Conservation (phyloP, 37 sponge, comb jelly and placozoan genomes). For the Ianthella basta region DNA sequence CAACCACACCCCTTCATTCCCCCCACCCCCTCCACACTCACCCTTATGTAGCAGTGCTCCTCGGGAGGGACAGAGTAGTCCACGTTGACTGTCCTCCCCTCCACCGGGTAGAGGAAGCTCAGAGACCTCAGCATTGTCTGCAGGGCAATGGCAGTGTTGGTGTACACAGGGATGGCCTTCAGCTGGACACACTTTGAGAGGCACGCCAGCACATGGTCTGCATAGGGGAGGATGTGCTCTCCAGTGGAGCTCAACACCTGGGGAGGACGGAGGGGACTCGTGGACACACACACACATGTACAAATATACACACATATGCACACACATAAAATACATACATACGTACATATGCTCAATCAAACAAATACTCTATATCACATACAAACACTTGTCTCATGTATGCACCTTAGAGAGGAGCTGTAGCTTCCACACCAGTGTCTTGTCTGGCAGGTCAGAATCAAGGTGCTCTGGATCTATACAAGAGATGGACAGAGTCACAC, state of each 20-base stretch:
- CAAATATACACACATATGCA: too few relatives aligned
- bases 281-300: neutral
- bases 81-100: slow-evolving; percentile 32
- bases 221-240: slow-evolving; percentile 34
- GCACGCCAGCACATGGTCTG: slow-evolving; percentile 47
- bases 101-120: slow-evolving; percentile 51
- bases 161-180: slow-evolving; percentile 26
- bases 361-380: too few relatives aligned
- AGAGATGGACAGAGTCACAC: neutral
- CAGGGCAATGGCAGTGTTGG: slow-evolving; percentile 17
- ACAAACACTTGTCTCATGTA: too few relatives aligned
- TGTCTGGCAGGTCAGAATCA: slow-evolving; percentile 74
- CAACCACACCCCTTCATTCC: too few relatives aligned
- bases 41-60: slow-evolving; percentile 76
- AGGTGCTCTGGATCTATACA: slow-evolving; percentile 64
- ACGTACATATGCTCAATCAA: neutral
- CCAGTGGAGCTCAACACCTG: slow-evolving; percentile 47
- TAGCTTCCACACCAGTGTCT: slow-evolving; percentile 75
- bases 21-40: too few relatives aligned
- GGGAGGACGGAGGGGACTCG: neutral
- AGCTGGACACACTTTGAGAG: slow-evolving; percentile 60
- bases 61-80: slow-evolving; percentile 40
- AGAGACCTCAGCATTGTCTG: slow-evolving; percentile 48
- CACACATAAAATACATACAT: neutral
- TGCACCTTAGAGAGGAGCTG: slow-evolving; percentile 69